Conservation (phyloP, 2,797 vertebrate genomes). For the Podargus strigoides region DNA sequence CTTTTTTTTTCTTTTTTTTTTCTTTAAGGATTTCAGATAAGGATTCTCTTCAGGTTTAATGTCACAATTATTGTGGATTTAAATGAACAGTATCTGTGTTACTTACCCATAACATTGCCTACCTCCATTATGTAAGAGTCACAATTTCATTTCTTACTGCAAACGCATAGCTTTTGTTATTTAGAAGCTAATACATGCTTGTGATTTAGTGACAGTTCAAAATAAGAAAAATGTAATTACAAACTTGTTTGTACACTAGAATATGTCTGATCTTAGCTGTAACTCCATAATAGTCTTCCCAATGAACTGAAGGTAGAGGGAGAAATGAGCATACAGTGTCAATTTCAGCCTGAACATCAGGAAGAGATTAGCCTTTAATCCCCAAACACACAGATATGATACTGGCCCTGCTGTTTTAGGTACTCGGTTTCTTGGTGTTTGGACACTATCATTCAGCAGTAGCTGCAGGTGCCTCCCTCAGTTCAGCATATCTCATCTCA, state of each 20-base stretch:
- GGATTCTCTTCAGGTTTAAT: neutral
- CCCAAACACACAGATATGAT: neutral
- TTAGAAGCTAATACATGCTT: neutral
- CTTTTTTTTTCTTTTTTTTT: neutral
- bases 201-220: neutral
- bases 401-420: neutral
- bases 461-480: neutral
- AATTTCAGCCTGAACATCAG: neutral
- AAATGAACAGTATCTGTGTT: conserved; percentile 41
- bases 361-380: neutral
- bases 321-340: neutral
- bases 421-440: neutral
- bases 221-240: neutral
- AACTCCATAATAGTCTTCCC: neutral
- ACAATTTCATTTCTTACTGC: neutral
- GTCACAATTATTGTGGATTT: neutral
- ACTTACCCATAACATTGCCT: neutral
- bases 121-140: neutral
- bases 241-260: neutral
- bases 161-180: neutral
- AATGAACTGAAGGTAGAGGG: neutral
- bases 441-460: neutral
- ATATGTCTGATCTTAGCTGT: neutral
- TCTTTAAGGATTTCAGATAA: neutral
- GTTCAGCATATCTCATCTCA: neutral